Evolutionary conservation across 2,113 vertebrate species (phyloP).

Genomic region (Kryptolebias marmoratus): DNA sequence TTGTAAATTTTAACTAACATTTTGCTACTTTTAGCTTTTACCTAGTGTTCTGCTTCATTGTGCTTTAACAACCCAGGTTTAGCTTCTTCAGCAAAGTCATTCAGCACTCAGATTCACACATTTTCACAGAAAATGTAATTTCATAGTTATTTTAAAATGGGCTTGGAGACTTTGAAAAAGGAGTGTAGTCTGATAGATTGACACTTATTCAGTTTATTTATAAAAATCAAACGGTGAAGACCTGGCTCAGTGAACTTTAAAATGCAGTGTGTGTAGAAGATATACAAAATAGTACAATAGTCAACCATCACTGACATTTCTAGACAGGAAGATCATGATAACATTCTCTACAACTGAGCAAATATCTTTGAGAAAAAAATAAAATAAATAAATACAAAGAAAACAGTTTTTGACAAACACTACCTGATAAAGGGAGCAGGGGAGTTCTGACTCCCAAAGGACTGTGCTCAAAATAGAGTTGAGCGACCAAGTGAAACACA

Average conservation of each 20-base stretch:
- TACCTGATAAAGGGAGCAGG: conserved; percentile 73
- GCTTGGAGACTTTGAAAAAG: conserved; percentile 4
- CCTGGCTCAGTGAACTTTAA: conserved; percentile 78
- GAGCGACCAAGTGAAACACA: conserved; percentile 60
- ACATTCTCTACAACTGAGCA: conserved; percentile 75
- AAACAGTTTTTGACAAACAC: conserved; percentile 66
- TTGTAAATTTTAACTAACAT: no score
- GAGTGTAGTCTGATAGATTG: conserved; percentile 44
- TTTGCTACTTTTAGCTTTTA: no score
- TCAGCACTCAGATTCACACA: no score
- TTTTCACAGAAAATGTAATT: no score
- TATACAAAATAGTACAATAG: conserved; percentile 82
- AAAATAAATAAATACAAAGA: conserved; percentile 46
- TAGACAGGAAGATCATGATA: conserved; percentile 75
- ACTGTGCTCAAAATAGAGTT: conserved; percentile 59
- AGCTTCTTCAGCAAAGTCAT: no score
- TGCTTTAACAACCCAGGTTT: no score
- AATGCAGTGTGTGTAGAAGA: conserved; percentile 79
- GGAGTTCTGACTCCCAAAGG: conserved; percentile 51
- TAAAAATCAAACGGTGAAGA: conserved; percentile 78
- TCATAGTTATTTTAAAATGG: conserved; percentile 1
- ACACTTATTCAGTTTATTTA: conserved; percentile 80
- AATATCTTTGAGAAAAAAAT: conserved; percentile 51
- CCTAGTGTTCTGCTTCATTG: no score
- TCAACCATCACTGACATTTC: conserved; percentile 76